These are phyloP conservation scores for Cottoperca gobio DNA, from an alignment of 2,797 vertebrate genomes.

Conservation along the genomic window DNA sequence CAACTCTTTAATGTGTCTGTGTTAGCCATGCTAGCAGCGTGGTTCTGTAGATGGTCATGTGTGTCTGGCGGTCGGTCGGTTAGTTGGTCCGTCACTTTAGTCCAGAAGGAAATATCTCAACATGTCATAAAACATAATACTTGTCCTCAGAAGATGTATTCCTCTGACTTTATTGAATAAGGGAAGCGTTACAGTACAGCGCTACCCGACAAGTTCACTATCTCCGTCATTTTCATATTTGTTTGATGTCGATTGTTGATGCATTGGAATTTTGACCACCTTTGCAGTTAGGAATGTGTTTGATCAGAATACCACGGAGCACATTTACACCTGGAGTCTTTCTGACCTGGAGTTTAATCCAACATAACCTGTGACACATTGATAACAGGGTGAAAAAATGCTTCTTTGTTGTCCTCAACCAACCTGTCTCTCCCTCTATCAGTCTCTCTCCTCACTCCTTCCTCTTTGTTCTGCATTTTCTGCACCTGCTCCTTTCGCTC, in stretches of 20 bases:
- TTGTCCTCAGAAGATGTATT: neutral
- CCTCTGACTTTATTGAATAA: neutral
- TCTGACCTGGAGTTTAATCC: conserved; percentile 37
- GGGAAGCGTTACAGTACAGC: neutral
- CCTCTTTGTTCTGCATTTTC: conserved; percentile 65
- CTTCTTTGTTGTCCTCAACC: conserved; percentile 44
- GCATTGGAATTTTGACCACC: conserved; percentile 3
- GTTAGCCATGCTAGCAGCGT: neutral
- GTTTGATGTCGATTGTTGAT: neutral
- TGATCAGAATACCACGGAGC: neutral
- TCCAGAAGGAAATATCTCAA: too few species aligned
- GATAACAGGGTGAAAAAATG: conserved; percentile 23
- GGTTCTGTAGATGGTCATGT: neutral
- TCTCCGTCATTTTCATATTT: neutral
- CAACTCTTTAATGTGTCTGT: too few species aligned
- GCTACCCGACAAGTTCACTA: neutral
- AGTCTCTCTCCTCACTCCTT: conserved; percentile 31
- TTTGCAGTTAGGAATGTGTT: neutral
- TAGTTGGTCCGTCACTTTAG: neutral
- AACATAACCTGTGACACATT: conserved; percentile 26
- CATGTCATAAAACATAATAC: neutral
- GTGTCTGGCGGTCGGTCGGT: neutral
- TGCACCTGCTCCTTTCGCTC: conserved; percentile 74
- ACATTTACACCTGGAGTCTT: conserved; percentile 10
- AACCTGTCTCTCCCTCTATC: conserved; percentile 32